Conservation (phyloP, 2,113 vertebrate genomes). For the Gallinago jamesoni region DNA sequence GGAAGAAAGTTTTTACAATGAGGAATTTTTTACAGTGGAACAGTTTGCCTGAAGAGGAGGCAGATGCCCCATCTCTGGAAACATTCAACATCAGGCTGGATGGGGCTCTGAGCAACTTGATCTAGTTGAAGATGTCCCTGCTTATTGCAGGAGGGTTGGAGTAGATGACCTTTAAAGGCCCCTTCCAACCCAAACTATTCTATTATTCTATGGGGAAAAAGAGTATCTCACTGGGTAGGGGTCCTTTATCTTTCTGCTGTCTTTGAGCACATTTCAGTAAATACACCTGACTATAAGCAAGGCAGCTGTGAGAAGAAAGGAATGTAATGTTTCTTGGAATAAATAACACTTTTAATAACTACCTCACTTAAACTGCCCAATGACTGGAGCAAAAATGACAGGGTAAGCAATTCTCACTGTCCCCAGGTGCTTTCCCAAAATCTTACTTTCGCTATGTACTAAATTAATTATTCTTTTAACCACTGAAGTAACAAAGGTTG, state of each 20-base stretch:
- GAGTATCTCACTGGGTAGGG: background rate
- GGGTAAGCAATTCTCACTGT: background rate
- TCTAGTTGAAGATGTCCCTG: background rate
- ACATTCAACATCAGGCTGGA: background rate
- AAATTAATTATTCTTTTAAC: background rate
- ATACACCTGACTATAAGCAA: background rate
- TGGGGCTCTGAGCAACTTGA: background rate
- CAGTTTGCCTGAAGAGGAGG: background rate
- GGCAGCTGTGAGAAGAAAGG: background rate
- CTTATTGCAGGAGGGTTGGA: background rate
- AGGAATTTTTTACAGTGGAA: background rate
- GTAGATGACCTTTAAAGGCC: background rate
- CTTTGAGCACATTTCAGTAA: background rate
- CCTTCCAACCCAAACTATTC: background rate
- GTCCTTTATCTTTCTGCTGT: background rate
- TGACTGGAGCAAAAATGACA: background rate
- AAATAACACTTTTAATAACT: background rate
- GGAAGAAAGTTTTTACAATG: background rate
- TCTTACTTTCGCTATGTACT: background rate
- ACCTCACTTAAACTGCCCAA: background rate
- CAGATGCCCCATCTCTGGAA: background rate
- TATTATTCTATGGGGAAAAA: background rate
- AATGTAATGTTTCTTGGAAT: background rate
- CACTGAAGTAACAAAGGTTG: background rate
- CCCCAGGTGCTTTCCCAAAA: background rate